Conservation (phyloP, 2,113 vertebrate species). For the Planiliza haematocheilus region DNA sequence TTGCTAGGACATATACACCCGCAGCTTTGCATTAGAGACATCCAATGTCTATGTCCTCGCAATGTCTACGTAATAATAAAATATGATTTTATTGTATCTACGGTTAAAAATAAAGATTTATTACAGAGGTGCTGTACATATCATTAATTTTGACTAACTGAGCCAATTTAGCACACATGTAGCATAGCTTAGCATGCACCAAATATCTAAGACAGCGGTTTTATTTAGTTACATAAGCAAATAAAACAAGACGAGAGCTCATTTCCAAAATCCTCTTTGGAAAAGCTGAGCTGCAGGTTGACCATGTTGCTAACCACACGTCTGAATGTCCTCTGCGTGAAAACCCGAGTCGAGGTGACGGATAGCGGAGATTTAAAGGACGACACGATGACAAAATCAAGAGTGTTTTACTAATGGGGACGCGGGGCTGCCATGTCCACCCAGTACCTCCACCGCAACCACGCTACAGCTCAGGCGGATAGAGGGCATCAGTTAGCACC, state of each 20-base stretch:
- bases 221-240: not conserved
- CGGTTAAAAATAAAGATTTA: too few relatives aligned
- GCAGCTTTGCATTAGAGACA: too few relatives aligned
- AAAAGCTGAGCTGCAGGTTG: not conserved
- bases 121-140: too few relatives aligned
- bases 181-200: not conserved
- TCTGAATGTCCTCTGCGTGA: conserved; percentile 53
- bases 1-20: too few relatives aligned
- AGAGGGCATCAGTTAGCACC: conserved; percentile 58
- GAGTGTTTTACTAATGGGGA: not conserved
- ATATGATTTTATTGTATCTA: too few relatives aligned
- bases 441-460: not conserved
- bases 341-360: not conserved
- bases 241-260: not conserved
- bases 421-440: not conserved
- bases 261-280: not conserved
- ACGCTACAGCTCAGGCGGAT: not conserved
- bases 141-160: not conserved
- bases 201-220: not conserved
- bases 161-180: not conserved
- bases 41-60: too few relatives aligned
- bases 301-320: conserved; percentile 31
- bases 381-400: not conserved
- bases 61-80: too few relatives aligned
- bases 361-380: not conserved